Evolutionary conservation across 2,888 invertebrate genomes (phyloP), one percentile per base, ranked within the genome.

Genomic region (Acanthosepion pharaonis): DNA sequence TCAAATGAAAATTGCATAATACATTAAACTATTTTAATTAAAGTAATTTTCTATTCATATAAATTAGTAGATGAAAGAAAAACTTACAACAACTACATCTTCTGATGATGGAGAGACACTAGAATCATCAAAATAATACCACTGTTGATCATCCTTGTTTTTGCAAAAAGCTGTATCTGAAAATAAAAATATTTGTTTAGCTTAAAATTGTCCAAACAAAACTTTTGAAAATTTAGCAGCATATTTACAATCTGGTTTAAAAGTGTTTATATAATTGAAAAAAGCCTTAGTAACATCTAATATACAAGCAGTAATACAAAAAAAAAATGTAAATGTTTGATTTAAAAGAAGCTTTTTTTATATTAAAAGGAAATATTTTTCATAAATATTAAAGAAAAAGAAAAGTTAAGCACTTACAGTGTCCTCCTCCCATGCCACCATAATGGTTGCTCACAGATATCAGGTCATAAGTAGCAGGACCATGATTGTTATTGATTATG

Each of bases 361-460:
- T 55, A 18, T 18, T 55, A 55, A 0, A 55, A 20, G 4, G 18
- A 55, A 55, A 18, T 51, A 51, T 51, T 51, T 51, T 59, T 59
- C n/a, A n/a, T n/a, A 2, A 78, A n/a, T 33, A 78, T 8, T 5
- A 33, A 0, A 3, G 11, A 9, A 33, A 33, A 23, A 8, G 4
- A 33, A 78, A n/a, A n/a, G 15, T n/a, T 9, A 91, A 25, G 53
- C 92, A 97, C 97, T 97, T 96, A 97, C 97, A 97, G 95, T 97
- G 97, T 91, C 97, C 97, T 8, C 97, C 97, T n/a, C 97, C 97
- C 91, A 97, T 96, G 49, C 98, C 98, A 92, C 98, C 98, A 96
- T 97, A 98, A 96, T 98, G 98, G 96, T 98, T 98, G 92, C 97
- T 97, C 20, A 98, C 98, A 49, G 97, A 98, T 64, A 98, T 97